Base-by-base conservation (phyloP, 92 coral and sea anemone genomes). In the Blastomussa wellsi region DNA sequence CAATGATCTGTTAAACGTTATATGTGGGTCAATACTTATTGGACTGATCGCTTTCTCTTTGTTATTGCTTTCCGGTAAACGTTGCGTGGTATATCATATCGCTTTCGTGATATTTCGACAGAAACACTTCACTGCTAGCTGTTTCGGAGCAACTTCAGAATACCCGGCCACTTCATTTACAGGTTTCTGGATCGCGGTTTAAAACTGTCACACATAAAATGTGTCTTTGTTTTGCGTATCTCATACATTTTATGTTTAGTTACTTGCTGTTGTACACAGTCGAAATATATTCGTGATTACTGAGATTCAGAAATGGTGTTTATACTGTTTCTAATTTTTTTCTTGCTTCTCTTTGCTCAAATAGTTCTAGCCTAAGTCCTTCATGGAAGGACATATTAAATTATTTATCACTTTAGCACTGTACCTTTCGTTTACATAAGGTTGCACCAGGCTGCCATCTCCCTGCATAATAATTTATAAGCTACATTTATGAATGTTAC, bases 31-130 rank as follows among this genome's bases (percentile, higher is more conserved):
- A 70, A 33, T 70, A 35, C 48, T 70, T 38, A 22, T 37, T 70
- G 19, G 10, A 33, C 75, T 37, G 48, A 70, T 70, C 26, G 41
- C 75, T 70, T 70, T 70, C 14, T 70, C 75, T 17, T 70, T 70
- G 33, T 14, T 70, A 7, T 70, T 5, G 11, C 70, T 70, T 35
- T 70, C 20, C 42, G 47, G 47, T 7, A 19, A 17, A 33, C 13
- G 12, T 70, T 70, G 24, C n/a, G 12, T 0, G 7, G 68, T 33
- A 20, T 16, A 12, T n/a, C n/a, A 70, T 70, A 17, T 70, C 8
- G 48, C 44, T 70, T 70, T 32, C 29, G 75, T 70, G 44, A 70
- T 20, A 16, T 22, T 70, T 70, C 44, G 75, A 5, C 20, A 26
- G 26, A 36, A 37, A 70, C 0, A 70, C 6, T 38, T 22, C 78